phyloP scores from a whole-genome alignment of 2,113 vertebrate species.

The Tupaia tana region DNA sequence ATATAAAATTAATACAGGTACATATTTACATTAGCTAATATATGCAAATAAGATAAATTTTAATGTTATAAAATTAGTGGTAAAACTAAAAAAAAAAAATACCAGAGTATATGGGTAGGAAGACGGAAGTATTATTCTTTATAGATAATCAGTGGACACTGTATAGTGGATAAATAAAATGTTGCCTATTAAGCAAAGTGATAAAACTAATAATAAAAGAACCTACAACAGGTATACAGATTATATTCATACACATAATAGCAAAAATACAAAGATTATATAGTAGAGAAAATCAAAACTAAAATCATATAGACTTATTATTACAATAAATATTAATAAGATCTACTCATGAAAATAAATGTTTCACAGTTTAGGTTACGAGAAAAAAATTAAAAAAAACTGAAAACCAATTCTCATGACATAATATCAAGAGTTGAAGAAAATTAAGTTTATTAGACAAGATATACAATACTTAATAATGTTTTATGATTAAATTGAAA shows the following conservation, averaged over 20 bases:
- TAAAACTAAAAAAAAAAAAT: background rate
- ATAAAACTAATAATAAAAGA: background rate
- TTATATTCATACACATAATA: background rate
- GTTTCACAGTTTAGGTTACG: background rate
- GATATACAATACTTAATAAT: background rate
- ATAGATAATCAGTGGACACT: background rate
- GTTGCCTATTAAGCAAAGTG: background rate
- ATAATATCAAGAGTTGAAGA: background rate
- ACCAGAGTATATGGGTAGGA: background rate
- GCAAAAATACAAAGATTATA: background rate
- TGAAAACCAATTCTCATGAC: background rate
- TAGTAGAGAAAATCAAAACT: background rate
- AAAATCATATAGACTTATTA: background rate
- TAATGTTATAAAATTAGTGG: background rate
- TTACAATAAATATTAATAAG: background rate
- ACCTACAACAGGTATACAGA: background rate
- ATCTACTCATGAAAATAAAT: background rate
- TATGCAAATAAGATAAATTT: background rate
- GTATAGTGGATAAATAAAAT: background rate
- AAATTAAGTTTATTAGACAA: background rate
- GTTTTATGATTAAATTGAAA: background rate
- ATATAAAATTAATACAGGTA: background rate
- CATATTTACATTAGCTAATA: background rate
- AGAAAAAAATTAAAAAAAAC: background rate
- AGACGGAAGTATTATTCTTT: background rate